Percentiles rank a stretch among this genome's conserved stretches.
Conservation (phyloP, 2,113 vertebrate genomes). For the Casuarius casuarius region DNA sequence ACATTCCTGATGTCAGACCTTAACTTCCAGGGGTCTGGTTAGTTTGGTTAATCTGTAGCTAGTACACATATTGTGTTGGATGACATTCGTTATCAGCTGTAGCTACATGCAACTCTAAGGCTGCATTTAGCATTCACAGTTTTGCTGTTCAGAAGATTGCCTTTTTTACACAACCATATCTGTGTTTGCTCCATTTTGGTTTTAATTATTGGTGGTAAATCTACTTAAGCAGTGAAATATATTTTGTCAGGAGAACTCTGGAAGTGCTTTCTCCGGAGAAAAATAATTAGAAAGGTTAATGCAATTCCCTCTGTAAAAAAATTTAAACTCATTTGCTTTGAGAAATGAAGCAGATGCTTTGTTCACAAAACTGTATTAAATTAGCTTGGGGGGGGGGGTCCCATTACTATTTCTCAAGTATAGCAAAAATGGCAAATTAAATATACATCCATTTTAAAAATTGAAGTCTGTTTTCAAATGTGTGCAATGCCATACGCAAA, state of each 20-base stretch:
- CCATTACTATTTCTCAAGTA: slow-evolving; percentile 8
- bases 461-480: background rate
- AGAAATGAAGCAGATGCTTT: slow-evolving; percentile 46
- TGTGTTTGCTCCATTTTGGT: background rate
- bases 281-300: slow-evolving; percentile 70
- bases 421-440: slow-evolving; percentile 30
- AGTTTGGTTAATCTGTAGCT: slow-evolving; percentile 15
- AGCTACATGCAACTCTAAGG: background rate
- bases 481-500: background rate
- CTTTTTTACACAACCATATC: background rate
- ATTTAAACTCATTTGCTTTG: slow-evolving; percentile 45
- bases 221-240: slow-evolving; percentile 27
- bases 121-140: background rate
- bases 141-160: background rate
- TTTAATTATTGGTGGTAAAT: slow-evolving; percentile 40
- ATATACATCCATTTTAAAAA: background rate
- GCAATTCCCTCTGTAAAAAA: background rate
- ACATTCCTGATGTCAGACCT: background rate
- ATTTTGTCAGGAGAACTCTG: slow-evolving; percentile 56
- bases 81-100: background rate
- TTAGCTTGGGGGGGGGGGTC: background rate
- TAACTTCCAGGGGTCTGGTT: background rate
- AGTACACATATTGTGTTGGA: background rate
- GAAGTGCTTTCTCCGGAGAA: slow-evolving; percentile 60
- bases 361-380: slow-evolving; percentile 30